Conservation (phyloP, 2,888 invertebrate genomes). For the Chrysomela aeneicollis region DNA sequence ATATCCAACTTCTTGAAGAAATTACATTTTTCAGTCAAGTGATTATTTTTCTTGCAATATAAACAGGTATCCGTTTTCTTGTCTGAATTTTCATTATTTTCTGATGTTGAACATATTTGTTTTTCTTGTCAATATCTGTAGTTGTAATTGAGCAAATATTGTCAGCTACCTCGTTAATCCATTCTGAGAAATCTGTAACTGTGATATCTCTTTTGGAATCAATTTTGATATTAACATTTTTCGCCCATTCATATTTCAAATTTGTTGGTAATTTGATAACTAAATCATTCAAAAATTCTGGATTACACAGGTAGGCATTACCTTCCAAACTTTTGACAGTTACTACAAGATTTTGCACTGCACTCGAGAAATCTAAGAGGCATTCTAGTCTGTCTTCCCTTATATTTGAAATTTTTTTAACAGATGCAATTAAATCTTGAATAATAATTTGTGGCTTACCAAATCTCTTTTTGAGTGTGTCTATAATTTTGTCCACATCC, state of each 20-base stretch:
- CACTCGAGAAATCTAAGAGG: conserved; percentile 8
- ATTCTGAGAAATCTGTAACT: not conserved
- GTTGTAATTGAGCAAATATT: not conserved
- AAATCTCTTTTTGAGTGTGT: conserved; percentile 7
- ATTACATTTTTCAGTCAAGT: conserved; percentile 2
- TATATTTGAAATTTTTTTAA: not conserved
- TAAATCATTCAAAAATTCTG: not conserved
- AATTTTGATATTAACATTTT: not conserved
- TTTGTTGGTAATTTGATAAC: not conserved
- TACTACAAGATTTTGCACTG: conserved; percentile 1
- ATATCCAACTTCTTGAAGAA: not conserved
- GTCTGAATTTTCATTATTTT: too few species aligned
- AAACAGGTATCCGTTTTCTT: not conserved
- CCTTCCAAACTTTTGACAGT: conserved; percentile 3
- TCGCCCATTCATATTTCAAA: not conserved
- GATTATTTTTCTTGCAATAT: not conserved
- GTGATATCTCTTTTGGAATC: conserved; percentile 4
- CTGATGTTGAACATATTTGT: not conserved
- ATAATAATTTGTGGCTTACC: conserved; percentile 19
- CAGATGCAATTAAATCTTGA: not conserved
- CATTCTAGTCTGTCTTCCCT: conserved; percentile 6
- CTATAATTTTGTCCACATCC: too few species aligned
- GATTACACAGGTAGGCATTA: conserved; percentile 3
- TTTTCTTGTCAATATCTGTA: not conserved
- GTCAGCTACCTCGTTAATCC: not conserved